Conservation (phyloP, 1,140 invertebrate species). For the Rhyzopertha dominica region DNA sequence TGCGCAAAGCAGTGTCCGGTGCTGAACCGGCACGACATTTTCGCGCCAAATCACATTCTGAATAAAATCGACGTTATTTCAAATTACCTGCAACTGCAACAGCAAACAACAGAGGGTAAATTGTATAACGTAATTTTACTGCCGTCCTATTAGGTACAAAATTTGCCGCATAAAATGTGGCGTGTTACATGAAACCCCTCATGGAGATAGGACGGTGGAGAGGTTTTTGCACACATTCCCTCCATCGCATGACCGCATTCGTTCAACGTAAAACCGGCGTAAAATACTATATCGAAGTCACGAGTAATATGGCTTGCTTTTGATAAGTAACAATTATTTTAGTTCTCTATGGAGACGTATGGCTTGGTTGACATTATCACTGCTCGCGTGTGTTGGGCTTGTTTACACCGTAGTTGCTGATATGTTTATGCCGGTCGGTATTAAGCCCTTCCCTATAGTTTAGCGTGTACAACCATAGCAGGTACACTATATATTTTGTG, state of each 20-base stretch:
- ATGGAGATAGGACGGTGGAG: slow-evolving; percentile 11
- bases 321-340: slow-evolving; percentile 19
- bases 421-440: too few relatives aligned
- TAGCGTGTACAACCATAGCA: too few relatives aligned
- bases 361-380: slow-evolving; percentile 13
- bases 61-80: too few relatives aligned
- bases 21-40: too few relatives aligned
- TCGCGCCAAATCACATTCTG: too few relatives aligned
- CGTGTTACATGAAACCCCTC: slow-evolving; percentile 19
- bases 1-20: too few relatives aligned
- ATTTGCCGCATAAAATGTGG: slow-evolving; percentile 7
- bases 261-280: slow-evolving; percentile 10
- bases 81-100: too few relatives aligned
- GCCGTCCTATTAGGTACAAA: background rate
- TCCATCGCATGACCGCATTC: slow-evolving; percentile 13
- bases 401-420: too few relatives aligned
- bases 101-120: too few relatives aligned
- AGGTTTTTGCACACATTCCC: slow-evolving; percentile 18
- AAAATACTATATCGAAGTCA: slow-evolving; percentile 18
- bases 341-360: slow-evolving; percentile 16
- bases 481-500: too few relatives aligned
- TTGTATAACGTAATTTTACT: too few relatives aligned
- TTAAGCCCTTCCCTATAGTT: too few relatives aligned
- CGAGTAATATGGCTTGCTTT: slow-evolving; percentile 15
- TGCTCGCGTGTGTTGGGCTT: slow-evolving; percentile 15